A percentile compares a stretch with the other conserved stretches of the same genome.
phyloP scores from a whole-genome alignment of 2,888 invertebrate genomes.

The Philonicus albiceps region DNA sequence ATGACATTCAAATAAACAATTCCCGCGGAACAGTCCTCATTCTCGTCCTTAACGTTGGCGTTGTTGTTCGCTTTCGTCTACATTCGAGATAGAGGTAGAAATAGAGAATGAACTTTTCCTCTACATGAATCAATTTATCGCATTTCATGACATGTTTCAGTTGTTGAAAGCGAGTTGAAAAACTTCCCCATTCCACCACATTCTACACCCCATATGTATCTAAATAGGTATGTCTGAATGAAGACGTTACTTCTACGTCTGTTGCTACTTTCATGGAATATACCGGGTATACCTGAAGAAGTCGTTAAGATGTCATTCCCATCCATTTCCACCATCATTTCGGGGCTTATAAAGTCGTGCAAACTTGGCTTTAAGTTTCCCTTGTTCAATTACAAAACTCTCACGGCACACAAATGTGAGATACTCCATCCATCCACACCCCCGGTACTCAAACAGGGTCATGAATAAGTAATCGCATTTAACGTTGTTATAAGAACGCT shows the following conservation, averaged over 20 bases:
- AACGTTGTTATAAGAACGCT: conserved; percentile 11
- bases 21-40: neutral
- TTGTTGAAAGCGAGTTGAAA: neutral
- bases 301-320: conserved; percentile 24
- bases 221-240: neutral
- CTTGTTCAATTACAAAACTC: conserved; percentile 29
- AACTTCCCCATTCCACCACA: neutral
- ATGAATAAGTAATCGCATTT: conserved; percentile 35
- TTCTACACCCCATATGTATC: neutral
- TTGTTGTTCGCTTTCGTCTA: neutral
- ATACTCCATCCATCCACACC: neutral
- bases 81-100: neutral
- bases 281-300: neutral
- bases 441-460: conserved; percentile 1
- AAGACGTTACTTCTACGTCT: neutral
- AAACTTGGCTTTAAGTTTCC: conserved; percentile 26
- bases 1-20: conserved; percentile 9
- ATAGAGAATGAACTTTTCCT: neutral
- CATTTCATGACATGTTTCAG: neutral
- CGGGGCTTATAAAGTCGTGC: neutral
- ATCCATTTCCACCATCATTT: conserved; percentile 1
- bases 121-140: conserved; percentile 13
- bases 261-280: neutral
- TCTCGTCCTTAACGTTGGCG: neutral
- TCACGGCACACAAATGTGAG: neutral